Conservation (phyloP, 2,113 vertebrate genomes). For the Stomatorhinus ivindoensis region DNA sequence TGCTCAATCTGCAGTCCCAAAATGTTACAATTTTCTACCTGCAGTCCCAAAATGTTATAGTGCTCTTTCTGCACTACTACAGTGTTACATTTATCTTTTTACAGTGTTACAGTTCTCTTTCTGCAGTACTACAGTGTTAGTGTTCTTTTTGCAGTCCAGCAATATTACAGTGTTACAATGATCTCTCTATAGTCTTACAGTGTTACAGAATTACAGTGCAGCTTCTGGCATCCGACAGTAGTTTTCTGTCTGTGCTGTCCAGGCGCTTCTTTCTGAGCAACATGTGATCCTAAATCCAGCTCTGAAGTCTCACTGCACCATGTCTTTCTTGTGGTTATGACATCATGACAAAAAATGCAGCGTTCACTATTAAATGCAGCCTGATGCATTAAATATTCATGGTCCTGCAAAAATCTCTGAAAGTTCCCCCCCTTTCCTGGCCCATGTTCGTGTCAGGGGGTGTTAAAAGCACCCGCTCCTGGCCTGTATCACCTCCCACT, state of each 20-base stretch:
- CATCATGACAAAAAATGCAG: constrained; percentile 65
- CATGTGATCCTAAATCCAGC: constrained; percentile 28
- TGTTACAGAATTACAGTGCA: neutral
- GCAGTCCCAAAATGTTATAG: neutral
- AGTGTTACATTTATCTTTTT: too few relatives aligned
- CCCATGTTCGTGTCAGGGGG: neutral
- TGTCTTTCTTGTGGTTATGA: constrained; percentile 72
- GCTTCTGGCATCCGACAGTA: neutral
- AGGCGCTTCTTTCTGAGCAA: neutral
- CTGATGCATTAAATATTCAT: constrained; percentile 70
- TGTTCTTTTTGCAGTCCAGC: neutral
- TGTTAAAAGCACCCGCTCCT: constrained; percentile 2
- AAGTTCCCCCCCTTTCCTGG: constrained; percentile 49
- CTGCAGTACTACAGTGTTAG: neutral
- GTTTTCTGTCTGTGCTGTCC: neutral
- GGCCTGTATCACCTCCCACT: neutral
- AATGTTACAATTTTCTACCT: neutral
- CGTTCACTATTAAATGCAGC: constrained; percentile 69
- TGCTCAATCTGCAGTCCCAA: neutral
- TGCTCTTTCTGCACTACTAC: neutral
- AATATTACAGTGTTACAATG: neutral
- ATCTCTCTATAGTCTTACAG: neutral
- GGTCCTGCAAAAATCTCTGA: constrained; percentile 56
- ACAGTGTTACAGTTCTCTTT: neutral
- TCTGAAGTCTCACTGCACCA: constrained; percentile 49